Conservation (phyloP, 2,797 vertebrate genomes). For the Eupleurogrammus muticus region DNA sequence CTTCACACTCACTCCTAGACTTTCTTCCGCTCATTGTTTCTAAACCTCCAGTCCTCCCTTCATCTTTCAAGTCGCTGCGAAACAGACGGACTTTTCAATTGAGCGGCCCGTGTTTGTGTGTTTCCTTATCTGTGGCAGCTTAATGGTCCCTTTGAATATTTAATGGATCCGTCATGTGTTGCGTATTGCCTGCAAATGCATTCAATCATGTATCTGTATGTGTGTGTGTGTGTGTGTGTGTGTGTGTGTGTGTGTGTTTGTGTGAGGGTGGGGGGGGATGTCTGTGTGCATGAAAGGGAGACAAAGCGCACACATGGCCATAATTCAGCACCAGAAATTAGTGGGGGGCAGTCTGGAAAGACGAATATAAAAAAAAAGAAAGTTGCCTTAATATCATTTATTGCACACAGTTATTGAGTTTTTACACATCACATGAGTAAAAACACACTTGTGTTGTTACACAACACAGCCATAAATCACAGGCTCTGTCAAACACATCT, state of each 20-base stretch:
- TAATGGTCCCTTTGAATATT: constrained; percentile 30
- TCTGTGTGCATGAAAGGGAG: constrained; percentile 1
- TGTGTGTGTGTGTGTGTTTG: not conserved
- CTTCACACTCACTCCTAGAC: not conserved
- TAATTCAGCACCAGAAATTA: constrained; percentile 17
- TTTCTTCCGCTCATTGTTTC: constrained; percentile 30
- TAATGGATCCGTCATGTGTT: constrained; percentile 43
- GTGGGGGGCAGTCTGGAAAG: not conserved
- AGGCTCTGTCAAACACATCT: not conserved
- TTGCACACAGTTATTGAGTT: constrained; percentile 8
- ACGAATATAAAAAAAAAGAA: not conserved
- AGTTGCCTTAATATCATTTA: constrained; percentile 29
- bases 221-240: not conserved
- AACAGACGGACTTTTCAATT: constrained; percentile 18
- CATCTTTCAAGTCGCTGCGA: not conserved
- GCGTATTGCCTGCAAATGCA: constrained; percentile 41
- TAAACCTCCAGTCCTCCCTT: not conserved
- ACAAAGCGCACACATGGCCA: constrained; percentile 2
- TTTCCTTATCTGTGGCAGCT: constrained; percentile 14
- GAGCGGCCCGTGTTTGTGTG: not conserved
- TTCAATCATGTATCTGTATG: not conserved
- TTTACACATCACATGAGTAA: constrained; percentile 27
- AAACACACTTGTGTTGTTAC: constrained; percentile 10
- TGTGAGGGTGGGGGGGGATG: not conserved
- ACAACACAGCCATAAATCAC: constrained; percentile 32